Conservation (phyloP, 2,113 vertebrate genomes). For the Cheilinus undulatus region DNA sequence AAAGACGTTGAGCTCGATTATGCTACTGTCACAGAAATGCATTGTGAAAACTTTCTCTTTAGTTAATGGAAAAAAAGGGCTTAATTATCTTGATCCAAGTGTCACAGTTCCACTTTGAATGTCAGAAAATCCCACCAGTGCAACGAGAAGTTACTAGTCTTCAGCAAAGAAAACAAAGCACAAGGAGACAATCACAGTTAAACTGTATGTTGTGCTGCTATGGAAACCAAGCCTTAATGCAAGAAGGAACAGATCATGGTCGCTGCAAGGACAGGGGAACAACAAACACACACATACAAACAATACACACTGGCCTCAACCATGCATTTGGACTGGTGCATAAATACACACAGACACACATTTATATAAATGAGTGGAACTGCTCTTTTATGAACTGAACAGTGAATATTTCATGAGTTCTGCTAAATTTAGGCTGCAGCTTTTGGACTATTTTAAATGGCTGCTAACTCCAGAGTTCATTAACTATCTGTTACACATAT, state of each 20-base stretch:
- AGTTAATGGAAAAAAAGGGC: conserved; percentile 34
- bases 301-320: conserved; percentile 9
- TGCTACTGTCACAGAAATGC: too few relatives aligned
- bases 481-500: conserved; percentile 8
- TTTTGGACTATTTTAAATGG: conserved; percentile 28
- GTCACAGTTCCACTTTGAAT: conserved; percentile 48
- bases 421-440: conserved; percentile 72
- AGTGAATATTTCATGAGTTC: conserved; percentile 79
- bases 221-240: conserved; percentile 44
- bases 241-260: conserved; percentile 5
- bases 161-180: conserved; percentile 19
- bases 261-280: conserved; percentile 14
- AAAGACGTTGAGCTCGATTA: too few relatives aligned
- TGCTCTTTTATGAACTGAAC: conserved; percentile 42
- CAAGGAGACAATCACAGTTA: conserved; percentile 20
- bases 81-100: conserved; percentile 26
- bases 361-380: conserved; percentile 55
- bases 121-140: conserved; percentile 10
- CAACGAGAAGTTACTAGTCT: conserved; percentile 33
- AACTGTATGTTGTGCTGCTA: conserved; percentile 51
- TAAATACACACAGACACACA: conserved; percentile 19
- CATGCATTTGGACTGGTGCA: background rate
- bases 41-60: too few relatives aligned
- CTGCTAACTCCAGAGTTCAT: conserved; percentile 34
- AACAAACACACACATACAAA: conserved; percentile 12